Conservation (phyloP, 1,140 invertebrate genomes). For the Anastrepha obliqua region DNA sequence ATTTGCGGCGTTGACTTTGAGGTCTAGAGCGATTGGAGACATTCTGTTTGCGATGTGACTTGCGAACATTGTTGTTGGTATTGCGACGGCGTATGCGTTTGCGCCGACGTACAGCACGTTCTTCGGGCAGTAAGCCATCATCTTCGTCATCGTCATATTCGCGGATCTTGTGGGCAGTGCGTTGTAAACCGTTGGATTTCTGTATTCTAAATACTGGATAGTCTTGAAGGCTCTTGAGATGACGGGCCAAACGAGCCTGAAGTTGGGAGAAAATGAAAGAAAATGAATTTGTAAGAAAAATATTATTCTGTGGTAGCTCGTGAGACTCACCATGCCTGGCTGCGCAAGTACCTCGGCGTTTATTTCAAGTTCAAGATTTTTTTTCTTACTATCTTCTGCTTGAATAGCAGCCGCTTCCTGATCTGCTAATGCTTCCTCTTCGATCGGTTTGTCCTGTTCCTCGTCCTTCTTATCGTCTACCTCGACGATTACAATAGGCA, state of each 20-base stretch:
- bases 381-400: background rate
- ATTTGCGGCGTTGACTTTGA: constrained; percentile 27
- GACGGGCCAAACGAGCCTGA: constrained; percentile 54
- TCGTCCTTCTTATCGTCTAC: background rate
- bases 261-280: background rate
- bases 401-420: background rate
- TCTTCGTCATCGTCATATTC: constrained; percentile 34
- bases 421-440: background rate
- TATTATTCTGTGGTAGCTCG: background rate
- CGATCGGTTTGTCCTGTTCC: background rate
- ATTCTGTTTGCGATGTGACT: constrained; percentile 34
- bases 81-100: constrained; percentile 56
- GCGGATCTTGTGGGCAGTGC: background rate
- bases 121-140: constrained; percentile 51
- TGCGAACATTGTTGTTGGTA: constrained; percentile 50
- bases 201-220: background rate
- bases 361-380: background rate
- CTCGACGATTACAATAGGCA: background rate
- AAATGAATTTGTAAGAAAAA: background rate
- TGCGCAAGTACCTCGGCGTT: constrained; percentile 36
- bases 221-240: constrained; percentile 51
- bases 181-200: background rate
- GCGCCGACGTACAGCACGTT: constrained; percentile 57
- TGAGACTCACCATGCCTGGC: constrained; percentile 46
- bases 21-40: constrained; percentile 22